Percentiles rank a stretch among this genome's conserved stretches.
Evolutionary conservation across 2,888 invertebrate genomes (phyloP).

Genomic region (Volucella zonaria): DNA sequence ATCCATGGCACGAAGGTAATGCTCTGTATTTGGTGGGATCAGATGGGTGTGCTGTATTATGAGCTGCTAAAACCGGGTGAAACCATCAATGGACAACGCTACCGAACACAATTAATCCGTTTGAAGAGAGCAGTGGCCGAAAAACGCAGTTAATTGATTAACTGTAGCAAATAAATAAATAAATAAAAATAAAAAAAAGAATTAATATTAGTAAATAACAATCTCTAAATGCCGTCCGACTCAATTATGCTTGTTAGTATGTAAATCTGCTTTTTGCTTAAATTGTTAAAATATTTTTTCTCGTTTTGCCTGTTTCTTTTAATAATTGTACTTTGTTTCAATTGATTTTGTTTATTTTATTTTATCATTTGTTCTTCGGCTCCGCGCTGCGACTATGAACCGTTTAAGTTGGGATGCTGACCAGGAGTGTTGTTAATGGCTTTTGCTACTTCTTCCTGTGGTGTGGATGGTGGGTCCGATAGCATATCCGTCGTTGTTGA

Average conservation of each 20-base stretch:
- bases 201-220: constrained; percentile 14
- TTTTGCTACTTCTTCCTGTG: constrained; percentile 94
- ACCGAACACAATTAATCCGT: too few relatives aligned
- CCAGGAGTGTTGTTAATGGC: constrained; percentile 84
- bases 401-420: constrained; percentile 80
- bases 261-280: neutral
- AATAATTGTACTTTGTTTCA: constrained; percentile 67
- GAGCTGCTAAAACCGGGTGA: too few relatives aligned
- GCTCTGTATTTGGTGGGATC: too few relatives aligned
- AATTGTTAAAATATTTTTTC: neutral
- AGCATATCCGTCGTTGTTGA: constrained; percentile 97
- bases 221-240: constrained; percentile 15
- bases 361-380: neutral
- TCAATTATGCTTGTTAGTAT: constrained; percentile 22
- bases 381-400: constrained; percentile 57
- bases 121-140: too few relatives aligned
- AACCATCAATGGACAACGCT: too few relatives aligned
- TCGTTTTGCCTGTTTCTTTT: constrained; percentile 31
- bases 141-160: too few relatives aligned
- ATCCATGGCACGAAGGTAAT: too few relatives aligned
- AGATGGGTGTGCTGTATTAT: too few relatives aligned
- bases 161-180: too few relatives aligned
- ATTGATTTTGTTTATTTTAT: constrained; percentile 13
- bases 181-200: neutral
- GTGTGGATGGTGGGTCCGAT: constrained; percentile 90